Conservation (phyloP, 1,140 invertebrate species). For the Asbolus verrucosus region DNA sequence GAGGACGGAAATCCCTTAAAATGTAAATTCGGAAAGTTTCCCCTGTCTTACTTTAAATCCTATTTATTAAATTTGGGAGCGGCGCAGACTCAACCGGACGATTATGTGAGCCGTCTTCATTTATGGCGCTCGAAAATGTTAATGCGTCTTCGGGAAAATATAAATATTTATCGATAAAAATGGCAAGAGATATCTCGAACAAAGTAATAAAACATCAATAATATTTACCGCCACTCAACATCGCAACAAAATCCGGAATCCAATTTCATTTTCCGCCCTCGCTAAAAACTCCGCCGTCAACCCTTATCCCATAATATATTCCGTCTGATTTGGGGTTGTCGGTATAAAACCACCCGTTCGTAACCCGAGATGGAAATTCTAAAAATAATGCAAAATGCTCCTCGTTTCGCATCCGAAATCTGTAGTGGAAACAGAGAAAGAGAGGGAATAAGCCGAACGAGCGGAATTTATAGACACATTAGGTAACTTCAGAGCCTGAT, state of each 20-base stretch:
- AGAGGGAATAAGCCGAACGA: slow-evolving; percentile 41
- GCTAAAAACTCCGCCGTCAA: slow-evolving; percentile 46
- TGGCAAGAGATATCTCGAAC: neutral
- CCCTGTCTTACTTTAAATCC: slow-evolving; percentile 24
- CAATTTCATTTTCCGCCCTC: slow-evolving; percentile 50
- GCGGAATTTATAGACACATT: slow-evolving; percentile 49
- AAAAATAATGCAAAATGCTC: slow-evolving; percentile 49
- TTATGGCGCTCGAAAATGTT: no score
- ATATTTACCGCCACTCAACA: slow-evolving; percentile 45
- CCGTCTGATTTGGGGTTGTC: slow-evolving; percentile 48
- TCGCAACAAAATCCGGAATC: slow-evolving; percentile 48
- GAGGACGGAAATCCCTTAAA: slow-evolving; percentile 40
- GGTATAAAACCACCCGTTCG: slow-evolving; percentile 46
- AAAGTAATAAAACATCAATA: slow-evolving; percentile 48
- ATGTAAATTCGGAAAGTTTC: slow-evolving; percentile 46
- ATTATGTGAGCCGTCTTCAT: no score
- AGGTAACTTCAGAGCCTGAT: slow-evolving; percentile 46
- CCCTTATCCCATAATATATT: slow-evolving; percentile 50
- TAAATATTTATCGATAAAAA: neutral
- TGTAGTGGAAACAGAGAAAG: slow-evolving; percentile 32
- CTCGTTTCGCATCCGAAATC: slow-evolving; percentile 43
- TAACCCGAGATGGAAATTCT: slow-evolving; percentile 50
- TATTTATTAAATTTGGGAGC: slow-evolving; percentile 27
- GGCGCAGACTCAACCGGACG: neutral
- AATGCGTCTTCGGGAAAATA: neutral